phyloP scores from a whole-genome alignment of 2,888 invertebrate genomes.

The Monochamus alternatus region DNA sequence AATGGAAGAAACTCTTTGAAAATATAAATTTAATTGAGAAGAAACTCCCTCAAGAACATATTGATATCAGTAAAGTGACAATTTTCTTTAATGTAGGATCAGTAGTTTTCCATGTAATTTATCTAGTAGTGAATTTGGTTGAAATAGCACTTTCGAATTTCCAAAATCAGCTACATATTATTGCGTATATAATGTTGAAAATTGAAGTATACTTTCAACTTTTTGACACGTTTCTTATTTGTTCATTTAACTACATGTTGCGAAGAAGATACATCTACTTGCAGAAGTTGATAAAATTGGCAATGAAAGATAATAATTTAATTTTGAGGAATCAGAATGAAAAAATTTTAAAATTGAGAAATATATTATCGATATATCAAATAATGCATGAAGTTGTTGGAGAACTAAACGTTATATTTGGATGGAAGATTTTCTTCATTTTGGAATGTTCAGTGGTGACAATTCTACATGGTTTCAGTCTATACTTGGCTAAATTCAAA shows the following conservation, averaged over 20 bases:
- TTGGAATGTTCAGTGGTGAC: conserved; percentile 27
- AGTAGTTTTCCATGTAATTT: conserved; percentile 5
- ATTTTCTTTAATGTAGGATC: neutral
- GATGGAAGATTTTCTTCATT: conserved; percentile 40
- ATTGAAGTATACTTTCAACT: conserved; percentile 26
- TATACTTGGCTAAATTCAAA: neutral
- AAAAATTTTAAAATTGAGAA: conserved; percentile 12
- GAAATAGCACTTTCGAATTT: neutral
- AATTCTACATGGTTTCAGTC: conserved; percentile 35
- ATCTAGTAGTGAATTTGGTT: neutral
- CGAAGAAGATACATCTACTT: conserved; percentile 17
- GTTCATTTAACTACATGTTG: neutral
- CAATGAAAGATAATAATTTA: neutral
- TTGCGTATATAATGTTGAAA: neutral
- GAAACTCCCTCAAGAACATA: neutral
- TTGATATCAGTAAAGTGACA: neutral
- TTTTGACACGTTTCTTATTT: conserved; percentile 3
- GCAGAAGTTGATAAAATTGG: neutral
- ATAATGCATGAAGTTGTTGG: conserved; percentile 31
- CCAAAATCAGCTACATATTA: neutral
- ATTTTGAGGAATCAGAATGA: neutral
- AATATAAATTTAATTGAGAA: conserved; percentile 13
- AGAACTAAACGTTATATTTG: conserved; percentile 40
- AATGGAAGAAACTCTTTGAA: conserved; percentile 32
- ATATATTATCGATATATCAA: conserved; percentile 21